These are phyloP conservation scores for Nettapus auritus DNA, from an alignment of 2,113 vertebrate genomes.

Conservation along the genomic window DNA sequence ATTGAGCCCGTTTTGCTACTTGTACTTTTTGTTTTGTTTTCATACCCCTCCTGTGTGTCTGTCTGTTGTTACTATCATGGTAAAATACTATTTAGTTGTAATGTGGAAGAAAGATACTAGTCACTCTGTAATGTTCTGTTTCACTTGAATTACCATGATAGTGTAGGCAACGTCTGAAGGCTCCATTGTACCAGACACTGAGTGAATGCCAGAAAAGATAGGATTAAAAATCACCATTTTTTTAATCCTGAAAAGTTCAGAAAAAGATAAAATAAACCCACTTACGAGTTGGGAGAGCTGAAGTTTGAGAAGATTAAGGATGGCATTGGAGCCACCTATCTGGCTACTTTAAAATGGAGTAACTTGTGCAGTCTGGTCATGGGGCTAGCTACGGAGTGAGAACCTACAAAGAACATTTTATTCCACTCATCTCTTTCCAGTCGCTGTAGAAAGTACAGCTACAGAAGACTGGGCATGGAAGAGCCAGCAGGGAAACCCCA, in stretches of 20 bases:
- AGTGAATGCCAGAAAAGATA: background rate
- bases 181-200: background rate
- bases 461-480: fast-evolving
- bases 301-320: background rate
- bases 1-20: constrained; percentile 2
- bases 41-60: background rate
- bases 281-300: background rate
- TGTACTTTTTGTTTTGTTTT: background rate
- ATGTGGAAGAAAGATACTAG: background rate
- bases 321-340: background rate
- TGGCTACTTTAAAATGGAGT: background rate
- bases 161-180: background rate
- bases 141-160: background rate
- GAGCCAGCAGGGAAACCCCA: background rate
- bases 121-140: background rate
- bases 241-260: background rate
- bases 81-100: constrained; percentile 46
- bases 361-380: background rate
- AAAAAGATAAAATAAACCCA: background rate
- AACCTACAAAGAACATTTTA: background rate
- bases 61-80: background rate
- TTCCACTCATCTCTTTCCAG: background rate
- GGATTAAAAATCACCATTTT: background rate
- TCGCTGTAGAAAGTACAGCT: background rate
- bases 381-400: background rate